phyloP scores from a whole-genome alignment of 2,797 vertebrate genomes.

The Luscinia megarhynchos region DNA sequence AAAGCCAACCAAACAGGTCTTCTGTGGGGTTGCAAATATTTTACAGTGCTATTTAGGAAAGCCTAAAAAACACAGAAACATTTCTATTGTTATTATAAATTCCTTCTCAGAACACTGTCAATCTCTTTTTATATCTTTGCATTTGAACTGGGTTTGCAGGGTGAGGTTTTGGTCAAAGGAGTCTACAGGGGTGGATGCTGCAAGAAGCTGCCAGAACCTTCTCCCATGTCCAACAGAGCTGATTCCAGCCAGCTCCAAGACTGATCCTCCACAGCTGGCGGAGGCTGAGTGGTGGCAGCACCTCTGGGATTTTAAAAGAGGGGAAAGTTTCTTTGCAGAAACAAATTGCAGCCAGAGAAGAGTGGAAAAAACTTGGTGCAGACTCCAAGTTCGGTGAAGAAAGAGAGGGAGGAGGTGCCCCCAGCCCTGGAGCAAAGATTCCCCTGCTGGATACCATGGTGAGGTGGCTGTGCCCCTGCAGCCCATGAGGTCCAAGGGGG shows the following conservation, averaged over 20 bases:
- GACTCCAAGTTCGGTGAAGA: not conserved
- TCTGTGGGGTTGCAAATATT: not conserved
- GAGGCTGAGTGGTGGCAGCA: not conserved
- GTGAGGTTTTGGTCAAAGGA: not conserved
- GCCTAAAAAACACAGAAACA: not conserved
- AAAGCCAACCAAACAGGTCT: not conserved
- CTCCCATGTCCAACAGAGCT: not conserved
- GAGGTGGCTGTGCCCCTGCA: not conserved
- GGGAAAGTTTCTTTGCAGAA: not conserved
- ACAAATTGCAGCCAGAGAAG: not conserved
- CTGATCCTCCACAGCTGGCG: not conserved
- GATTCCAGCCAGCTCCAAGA: not conserved
- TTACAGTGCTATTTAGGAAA: not conserved
- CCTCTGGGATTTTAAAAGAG: not conserved
- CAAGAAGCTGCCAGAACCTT: not conserved
- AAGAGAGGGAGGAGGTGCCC: too few species aligned
- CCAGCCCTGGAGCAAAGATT: not conserved
- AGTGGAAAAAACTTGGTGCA: not conserved
- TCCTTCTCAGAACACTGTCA: not conserved
- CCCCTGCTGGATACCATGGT: not conserved
- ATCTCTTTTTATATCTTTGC: not conserved
- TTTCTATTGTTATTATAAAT: not conserved
- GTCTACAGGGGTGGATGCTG: not conserved
- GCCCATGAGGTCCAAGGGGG: not conserved
- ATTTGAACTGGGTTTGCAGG: not conserved